Evolutionary conservation across 2,888 invertebrate species (phyloP), one percentile per base, ranked within the genome.

Genomic region (Temnothorax unifasciatus): DNA sequence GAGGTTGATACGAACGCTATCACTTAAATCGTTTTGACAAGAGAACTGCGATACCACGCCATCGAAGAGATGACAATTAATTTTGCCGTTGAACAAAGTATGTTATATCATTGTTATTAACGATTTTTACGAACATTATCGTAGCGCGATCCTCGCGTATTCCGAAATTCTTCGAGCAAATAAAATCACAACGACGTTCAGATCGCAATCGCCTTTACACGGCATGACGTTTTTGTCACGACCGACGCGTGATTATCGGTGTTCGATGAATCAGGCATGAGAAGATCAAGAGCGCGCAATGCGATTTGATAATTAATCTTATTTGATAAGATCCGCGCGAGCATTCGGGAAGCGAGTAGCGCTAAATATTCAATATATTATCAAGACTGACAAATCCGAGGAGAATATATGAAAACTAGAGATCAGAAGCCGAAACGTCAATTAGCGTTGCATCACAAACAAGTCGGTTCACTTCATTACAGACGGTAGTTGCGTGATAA

Each of bases 221-320:
- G 38, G 11, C 13, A 18, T 44, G 44, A 34, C 47, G 9, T 44
- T 44, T n/a, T 38, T 29, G 18, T 73, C 57, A 57, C 41, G 25
- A 41, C n/a, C n/a, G 5, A 34, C 59, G 34, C 61, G 18, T 34
- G 34, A 75, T 63, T 50, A 47, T 75, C 21, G 63, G 63, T 64
- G 21, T 47, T 82, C 44, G 50, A 74, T 64, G 59, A 54, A 59
- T 52, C 38, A 13, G 83, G 64, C 83, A 86, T 71, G 83, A 81
- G 83, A 81, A 75, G 47, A 59, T 59, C 52, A 34, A 77, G 83
- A 77, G 83, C 64, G 21, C 63, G n/a, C 29, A 50, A 64, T 83
- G 44, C 54, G 15, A 18, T n/a, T 74, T 25, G 73, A 74, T 79
- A 52, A 52, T 50, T 75, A 75, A 86, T 86, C 81, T 86, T 76